Base-by-base conservation (phyloP, 35 echinoderm and acorn worm genomes). In the Heliocidaris erythrogramma region DNA sequence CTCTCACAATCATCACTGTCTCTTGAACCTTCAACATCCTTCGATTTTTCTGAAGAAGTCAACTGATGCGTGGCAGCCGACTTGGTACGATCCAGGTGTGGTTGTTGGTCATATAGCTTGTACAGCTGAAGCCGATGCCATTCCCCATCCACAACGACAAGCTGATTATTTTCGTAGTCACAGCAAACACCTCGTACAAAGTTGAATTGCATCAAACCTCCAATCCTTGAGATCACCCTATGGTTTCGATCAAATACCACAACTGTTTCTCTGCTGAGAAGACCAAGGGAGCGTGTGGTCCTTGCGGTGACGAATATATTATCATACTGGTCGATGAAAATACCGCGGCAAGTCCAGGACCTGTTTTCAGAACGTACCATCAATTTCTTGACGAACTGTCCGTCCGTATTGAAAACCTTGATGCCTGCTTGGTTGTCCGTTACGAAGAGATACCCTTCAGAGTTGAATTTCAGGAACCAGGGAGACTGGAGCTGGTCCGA, bases 141-240 rank as follows among this genome's bases (percentile, higher is more conserved):
- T 16, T 89, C 47, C 47, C 87, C 87, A 48, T 89, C 47, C 12
- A 89, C 87, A 17, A 89, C 47, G 31, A 89, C 87, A 48, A 89
- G 31, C 2, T 24, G 87, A 89, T 89, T 89, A n/a, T 12, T 89
- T 5, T n/a, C 87, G 87, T 89, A 89, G 47, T 89, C 87, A 30
- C 31, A 48, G 31, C 87, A 89, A 6, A 89, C 29, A 89, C 47
- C 47, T 89, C 87, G 87, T n/a, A 89, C 47, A 48, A 31, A 89
- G 87, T 89, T 89, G 87, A 89, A 89, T 30, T 89, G 87, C 65
- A 78, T 78, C 17, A 78, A 78, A 27, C 65, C 65, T 17, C 65
- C 65, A 78, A 78, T 21, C 18, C 65, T n/a, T 13, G 31, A 32
- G 87, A 89, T 24, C 31, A 48, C 87, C 32, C 47, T 47, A 42